Base-by-base conservation (phyloP, 2,797 vertebrate genomes). In the Danio kyathit region DNA sequence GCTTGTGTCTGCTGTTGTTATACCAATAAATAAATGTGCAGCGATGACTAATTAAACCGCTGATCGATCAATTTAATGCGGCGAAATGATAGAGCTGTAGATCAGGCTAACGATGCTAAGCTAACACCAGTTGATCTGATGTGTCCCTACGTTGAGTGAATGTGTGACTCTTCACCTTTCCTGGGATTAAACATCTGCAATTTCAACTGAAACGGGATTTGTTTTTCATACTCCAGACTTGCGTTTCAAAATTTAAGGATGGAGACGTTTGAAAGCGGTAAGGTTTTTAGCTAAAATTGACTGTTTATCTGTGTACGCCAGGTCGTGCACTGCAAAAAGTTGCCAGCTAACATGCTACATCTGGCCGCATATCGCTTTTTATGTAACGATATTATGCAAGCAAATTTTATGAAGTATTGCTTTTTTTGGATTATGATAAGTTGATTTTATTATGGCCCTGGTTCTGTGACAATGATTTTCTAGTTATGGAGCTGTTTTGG, bases 231-330 rank as follows among this genome's bases (percentile, higher is more conserved):
- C 29, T 54, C 75, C 79, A 81, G 64, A 67, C 4, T 12, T 78
- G 49, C 60, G 76, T 51, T 70, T 65, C 14, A 8, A 74, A 51
- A 65, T 11, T 63, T 41, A 0, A 56, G 59, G 46, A 95, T 91
- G 98, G 96, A 84, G 82, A 89, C 83, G 80, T 95, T 94, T 88
- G 93, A 93, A 87, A 91, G 87, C 38, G 91, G 90, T 92, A 90
- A 80, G 48, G 12, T 80, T 87, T 87, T 89, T 89, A 87, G 85
- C 88, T 86, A 11, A 75, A 40, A 38, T 46, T 11, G 11, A 9
- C 9, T 52, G 14, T 49, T 48, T 29, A n/a, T 70, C 29, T 29
- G 29, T 60, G 21, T 6, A 76, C 7, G 46, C 40, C 49, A 76
- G 49, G 46, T 51, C n/a, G 49, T 54, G 46, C n/a, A 29, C 29